phyloP scores from a whole-genome alignment of 1,140 invertebrate species.

The Diabrotica virgifera region DNA sequence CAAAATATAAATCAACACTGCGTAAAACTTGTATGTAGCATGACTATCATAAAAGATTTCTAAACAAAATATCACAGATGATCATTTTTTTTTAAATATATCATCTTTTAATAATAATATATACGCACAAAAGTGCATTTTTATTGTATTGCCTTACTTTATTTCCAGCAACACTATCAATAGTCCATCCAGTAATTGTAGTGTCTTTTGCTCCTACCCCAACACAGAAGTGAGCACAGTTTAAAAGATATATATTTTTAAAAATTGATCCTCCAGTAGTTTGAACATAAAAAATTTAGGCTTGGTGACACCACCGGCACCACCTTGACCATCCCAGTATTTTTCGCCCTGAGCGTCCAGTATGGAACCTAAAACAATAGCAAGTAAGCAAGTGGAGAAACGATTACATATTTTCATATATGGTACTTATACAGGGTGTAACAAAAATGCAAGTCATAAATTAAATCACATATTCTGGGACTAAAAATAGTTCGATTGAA shows the following conservation, averaged over 20 bases:
- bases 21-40: too few relatives aligned
- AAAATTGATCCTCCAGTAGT: neutral
- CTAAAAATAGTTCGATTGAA: too few relatives aligned
- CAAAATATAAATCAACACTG: too few relatives aligned
- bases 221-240: neutral
- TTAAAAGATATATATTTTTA: slow-evolving; percentile 1
- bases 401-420: neutral
- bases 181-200: neutral
- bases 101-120: too few relatives aligned
- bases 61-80: too few relatives aligned
- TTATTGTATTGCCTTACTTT: neutral
- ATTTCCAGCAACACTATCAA: neutral
- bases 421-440: neutral
- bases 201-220: neutral
- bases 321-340: slow-evolving; percentile 9
- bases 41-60: too few relatives aligned
- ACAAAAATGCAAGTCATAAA: neutral
- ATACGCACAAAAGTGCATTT: too few relatives aligned
- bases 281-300: neutral
- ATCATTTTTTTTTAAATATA: too few relatives aligned
- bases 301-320: neutral
- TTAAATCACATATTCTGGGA: too few relatives aligned
- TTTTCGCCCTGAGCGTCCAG: neutral
- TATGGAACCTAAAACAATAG: neutral
- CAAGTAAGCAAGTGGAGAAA: neutral